These are phyloP conservation scores for Sebastes fasciatus DNA, from an alignment of 2,113 vertebrate genomes.

Conservation along the genomic window DNA sequence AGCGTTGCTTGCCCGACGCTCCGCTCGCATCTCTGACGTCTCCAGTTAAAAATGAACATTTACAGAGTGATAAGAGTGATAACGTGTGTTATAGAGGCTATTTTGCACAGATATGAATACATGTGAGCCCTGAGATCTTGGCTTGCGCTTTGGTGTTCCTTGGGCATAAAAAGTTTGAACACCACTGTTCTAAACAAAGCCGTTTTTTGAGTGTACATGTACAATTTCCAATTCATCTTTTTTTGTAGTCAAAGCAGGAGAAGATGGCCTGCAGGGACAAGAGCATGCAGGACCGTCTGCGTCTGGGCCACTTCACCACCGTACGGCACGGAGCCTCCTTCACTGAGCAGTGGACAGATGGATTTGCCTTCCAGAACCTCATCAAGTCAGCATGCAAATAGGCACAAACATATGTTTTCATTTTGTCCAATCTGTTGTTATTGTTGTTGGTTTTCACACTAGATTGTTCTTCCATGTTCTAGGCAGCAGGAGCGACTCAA, in stretches of 20 bases:
- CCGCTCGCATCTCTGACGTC: no score
- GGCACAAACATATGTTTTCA: background rate
- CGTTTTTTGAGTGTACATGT: no score
- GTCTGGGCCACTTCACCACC: slow-evolving; percentile 95
- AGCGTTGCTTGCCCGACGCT: no score
- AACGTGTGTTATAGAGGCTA: background rate
- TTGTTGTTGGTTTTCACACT: background rate
- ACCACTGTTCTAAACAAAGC: no score
- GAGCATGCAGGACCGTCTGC: slow-evolving; percentile 96
- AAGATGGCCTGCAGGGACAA: slow-evolving; percentile 96
- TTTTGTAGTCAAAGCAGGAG: slow-evolving; percentile 92
- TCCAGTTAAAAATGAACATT: background rate
- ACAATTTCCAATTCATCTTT: background rate
- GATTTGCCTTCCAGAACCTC: slow-evolving; percentile 96
- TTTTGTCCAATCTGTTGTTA: background rate
- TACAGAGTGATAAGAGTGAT: background rate
- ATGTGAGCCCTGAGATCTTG: background rate
- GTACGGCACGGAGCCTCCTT: slow-evolving; percentile 95
- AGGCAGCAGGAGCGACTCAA: slow-evolving; percentile 97
- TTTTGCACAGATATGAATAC: background rate
- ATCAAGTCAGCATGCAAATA: slow-evolving; percentile 88
- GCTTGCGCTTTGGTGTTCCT: background rate
- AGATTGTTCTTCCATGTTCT: background rate
- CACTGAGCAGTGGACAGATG: slow-evolving; percentile 97
- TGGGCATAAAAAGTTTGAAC: no score